Evolutionary conservation across 2,797 vertebrate species (phyloP), one percentile per base, ranked within the genome.

Genomic region (Lophotriccus pileatus): DNA sequence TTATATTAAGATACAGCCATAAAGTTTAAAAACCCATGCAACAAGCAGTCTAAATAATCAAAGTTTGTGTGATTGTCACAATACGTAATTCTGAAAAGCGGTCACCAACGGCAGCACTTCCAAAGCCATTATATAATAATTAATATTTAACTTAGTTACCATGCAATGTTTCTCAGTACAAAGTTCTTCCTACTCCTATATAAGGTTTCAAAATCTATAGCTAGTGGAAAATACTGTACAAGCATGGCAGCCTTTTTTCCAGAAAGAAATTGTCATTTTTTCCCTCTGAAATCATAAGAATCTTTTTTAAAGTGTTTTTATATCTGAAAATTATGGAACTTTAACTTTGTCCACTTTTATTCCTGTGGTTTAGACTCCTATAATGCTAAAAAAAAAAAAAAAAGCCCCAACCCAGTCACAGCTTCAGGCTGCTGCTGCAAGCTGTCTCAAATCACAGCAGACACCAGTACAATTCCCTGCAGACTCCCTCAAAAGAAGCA

Each of bases 371-470:
- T 83, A 83, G 41, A 36, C 46, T 60, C 30, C 5, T 49, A 68
- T 4, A 28, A 83, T 30, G 30, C 30, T 64, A 70, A 79, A 53
- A 60, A 72, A 67, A n/a, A 70, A 79, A 53, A 60, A 72, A 72
- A 63, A 19, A 58, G 55, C 7, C 16, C 27, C 41, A 62, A 9
- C 8, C 20, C 46, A 66, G 62, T 10, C 68, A 90, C 68, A 90
- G 50, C 44, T 78, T 58, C 73, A 86, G 58, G 50, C 68, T 50
- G 46, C 55, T 84, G 46, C 73, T 68, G 41, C 36, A 64, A 93
- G 80, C 77, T 81, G 77, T 58, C 69, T 95, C 43, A 68, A 66
- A 93, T 86, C 91, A 72, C 89, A 93, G 69, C 80, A 94, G 84
- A 81, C 58, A 93, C 34, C 53, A 58, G 79, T 5, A 62, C 58